A percentile compares a stretch with the other conserved stretches of the same genome.
These are phyloP conservation scores for Ataeniobius toweri DNA, from an alignment of 2,797 vertebrate species.

Conservation along the genomic window DNA sequence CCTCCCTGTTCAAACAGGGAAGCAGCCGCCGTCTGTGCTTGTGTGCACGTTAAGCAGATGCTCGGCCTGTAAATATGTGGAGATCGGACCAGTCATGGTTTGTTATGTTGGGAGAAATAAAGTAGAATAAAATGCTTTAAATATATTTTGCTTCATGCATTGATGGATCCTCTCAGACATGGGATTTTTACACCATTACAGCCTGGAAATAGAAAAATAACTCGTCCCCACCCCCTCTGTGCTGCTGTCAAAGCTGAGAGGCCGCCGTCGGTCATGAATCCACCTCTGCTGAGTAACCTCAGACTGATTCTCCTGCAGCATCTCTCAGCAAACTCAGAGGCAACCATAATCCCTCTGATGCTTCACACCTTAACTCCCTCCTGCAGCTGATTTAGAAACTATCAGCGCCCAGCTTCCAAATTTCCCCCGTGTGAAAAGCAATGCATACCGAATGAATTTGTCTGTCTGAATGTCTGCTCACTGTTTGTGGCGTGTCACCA, in stretches of 20 bases:
- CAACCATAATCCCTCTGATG: neutral
- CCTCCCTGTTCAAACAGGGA: too few species aligned
- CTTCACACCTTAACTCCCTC: neutral
- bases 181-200: neutral
- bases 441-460: conserved; percentile 8
- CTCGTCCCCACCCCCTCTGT: neutral
- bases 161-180: neutral
- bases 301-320: neutral
- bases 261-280: neutral
- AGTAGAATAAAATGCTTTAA: neutral
- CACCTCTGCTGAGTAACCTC: neutral
- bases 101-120: too few species aligned
- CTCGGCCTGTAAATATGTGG: neutral
- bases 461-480: neutral
- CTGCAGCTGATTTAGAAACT: neutral
- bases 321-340: neutral
- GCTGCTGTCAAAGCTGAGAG: neutral
- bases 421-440: neutral
- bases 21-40: too few species aligned
- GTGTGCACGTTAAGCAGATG: neutral
- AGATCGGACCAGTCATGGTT: too few species aligned
- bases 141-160: too few species aligned
- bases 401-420: too few species aligned
- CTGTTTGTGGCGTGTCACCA: neutral
- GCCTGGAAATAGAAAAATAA: neutral